phyloP scores from a whole-genome alignment of 2,797 vertebrate species.

The Oceanodroma leucorhoa region DNA sequence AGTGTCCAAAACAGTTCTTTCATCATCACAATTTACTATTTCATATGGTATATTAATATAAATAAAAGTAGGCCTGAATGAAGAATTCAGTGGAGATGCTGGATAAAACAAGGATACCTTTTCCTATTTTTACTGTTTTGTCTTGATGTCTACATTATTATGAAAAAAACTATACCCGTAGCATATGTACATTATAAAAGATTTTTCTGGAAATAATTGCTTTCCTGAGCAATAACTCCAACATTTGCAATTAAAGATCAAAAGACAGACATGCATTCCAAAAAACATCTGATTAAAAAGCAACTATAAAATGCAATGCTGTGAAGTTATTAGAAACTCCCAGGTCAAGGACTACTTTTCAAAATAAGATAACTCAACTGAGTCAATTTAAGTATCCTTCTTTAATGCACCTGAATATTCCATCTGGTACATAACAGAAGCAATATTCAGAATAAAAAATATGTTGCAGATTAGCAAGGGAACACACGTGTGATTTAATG shows the following conservation, averaged over 20 bases:
- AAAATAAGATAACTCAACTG: not conserved
- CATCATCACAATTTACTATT: not conserved
- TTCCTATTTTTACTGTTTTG: not conserved
- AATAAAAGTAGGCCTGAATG: not conserved
- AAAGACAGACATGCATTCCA: not conserved
- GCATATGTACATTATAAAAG: not conserved
- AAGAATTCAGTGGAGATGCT: not conserved
- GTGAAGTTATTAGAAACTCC: not conserved
- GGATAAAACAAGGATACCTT: not conserved
- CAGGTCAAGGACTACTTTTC: not conserved
- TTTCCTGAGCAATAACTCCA: not conserved
- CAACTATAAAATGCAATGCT: not conserved
- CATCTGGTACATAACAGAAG: not conserved
- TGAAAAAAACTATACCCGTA: not conserved
- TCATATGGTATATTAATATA: not conserved
- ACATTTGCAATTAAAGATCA: not conserved
- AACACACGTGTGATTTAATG: not conserved
- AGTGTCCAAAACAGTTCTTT: not conserved
- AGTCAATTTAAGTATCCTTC: not conserved
- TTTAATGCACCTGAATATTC: not conserved
- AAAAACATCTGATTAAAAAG: not conserved
- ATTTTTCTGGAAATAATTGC: not conserved
- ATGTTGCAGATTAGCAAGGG: not conserved
- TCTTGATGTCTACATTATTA: not conserved
- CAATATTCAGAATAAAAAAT: not conserved